Conservation (phyloP, 2,888 invertebrate genomes). For the Tupiocoris notatus region DNA sequence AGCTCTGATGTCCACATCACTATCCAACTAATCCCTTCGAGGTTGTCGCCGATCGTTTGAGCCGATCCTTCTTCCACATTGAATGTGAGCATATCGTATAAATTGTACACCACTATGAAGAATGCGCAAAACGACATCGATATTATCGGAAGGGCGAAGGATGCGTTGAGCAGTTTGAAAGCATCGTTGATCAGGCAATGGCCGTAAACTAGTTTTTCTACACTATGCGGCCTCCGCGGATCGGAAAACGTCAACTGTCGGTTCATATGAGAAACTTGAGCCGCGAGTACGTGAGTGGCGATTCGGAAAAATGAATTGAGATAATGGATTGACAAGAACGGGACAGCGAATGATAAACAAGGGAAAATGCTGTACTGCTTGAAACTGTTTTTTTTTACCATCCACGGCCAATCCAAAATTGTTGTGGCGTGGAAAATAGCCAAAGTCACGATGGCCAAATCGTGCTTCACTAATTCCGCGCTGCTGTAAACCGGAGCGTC, state of each 20-base stretch:
- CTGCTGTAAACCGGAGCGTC: background rate
- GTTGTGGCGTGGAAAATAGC: background rate
- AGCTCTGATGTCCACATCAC: slow-evolving; percentile 11
- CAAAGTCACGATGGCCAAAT: background rate
- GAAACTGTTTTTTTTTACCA: background rate
- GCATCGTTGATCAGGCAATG: slow-evolving; percentile 1
- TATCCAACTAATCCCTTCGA: background rate
- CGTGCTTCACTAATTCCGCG: background rate
- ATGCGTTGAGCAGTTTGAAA: slow-evolving; percentile 1
- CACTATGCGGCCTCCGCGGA: background rate
- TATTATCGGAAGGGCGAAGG: background rate
- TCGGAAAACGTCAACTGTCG: background rate
- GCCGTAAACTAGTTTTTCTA: background rate
- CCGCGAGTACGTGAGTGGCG: background rate
- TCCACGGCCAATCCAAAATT: background rate
- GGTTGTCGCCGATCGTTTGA: slow-evolving; percentile 10
- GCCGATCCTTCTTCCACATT: background rate
- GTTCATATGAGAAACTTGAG: background rate
- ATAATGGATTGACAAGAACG: background rate
- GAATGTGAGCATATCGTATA: slow-evolving; percentile 27
- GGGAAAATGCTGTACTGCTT: background rate
- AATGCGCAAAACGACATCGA: background rate
- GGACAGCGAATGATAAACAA: background rate
- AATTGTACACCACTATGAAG: slow-evolving; percentile 21
- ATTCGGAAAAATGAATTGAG: background rate